Evolutionary conservation across 2,888 invertebrate species (phyloP), one percentile per base, ranked within the genome.

Genomic region (Cantharis nigra): DNA sequence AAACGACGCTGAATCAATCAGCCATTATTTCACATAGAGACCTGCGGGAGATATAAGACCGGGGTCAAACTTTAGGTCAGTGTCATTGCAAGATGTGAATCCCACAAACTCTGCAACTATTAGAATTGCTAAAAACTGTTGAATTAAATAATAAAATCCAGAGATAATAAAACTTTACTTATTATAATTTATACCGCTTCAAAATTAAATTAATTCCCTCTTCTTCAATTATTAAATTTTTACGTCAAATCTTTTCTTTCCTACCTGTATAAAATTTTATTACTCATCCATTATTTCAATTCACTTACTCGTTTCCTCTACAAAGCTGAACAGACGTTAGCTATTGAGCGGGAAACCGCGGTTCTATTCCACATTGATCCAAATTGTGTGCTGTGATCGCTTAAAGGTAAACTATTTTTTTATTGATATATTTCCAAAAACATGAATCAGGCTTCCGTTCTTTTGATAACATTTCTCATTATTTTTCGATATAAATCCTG

Each of bases 1-100:
- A 89, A 88, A 88, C 87, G 87, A 87, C 87, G 87, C 87, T 85
- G 87, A 89, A 89, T 89, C 88, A 89, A 89, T 89, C 88, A 89
- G 87, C 86, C 88, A 88, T 88, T 88, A 88, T 87, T 88, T 86
- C 84, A 87, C 86, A 87, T 71, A 70, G 85, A 86, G 87, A 86
- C 86, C 88, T 89, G 88, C 86, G 83, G 85, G 87, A 89, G 88
- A 89, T 89, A 87, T 88, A 88, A 85, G 86, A 84, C 85, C 84
- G 80, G 84, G 87, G 87, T 88, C 87, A 87, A 85, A 83, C 83
- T 82, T 84, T 82, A 79, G 87, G 87, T 86, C 86, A 86, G 83
- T 84, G 86, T 86, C 86, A 86, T 83, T 84, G 81, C 84, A 82
- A 83, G 84, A 74, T 79, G 77, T 75, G 77, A 74, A 77, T 79